Base-by-base conservation (phyloP, 2,113 vertebrate genomes). In the Meleagris gallopavo region DNA sequence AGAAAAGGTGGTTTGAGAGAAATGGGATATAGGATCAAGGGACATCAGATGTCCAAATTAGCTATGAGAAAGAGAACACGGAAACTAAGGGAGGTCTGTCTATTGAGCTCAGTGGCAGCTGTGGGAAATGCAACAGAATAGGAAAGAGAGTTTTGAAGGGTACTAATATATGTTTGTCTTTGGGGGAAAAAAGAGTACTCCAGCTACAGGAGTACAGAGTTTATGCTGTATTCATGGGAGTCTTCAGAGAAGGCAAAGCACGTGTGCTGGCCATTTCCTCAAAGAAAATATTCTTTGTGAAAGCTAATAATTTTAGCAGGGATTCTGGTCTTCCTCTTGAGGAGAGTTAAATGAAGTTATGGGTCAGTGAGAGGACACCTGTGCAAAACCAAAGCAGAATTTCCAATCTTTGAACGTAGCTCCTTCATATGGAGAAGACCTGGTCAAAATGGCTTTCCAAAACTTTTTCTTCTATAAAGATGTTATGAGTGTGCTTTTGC, bases 261-360 rank as follows among this genome's bases (percentile, higher is more conserved):
- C 8, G 76, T 94, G 90, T 93, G 80, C 73, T 95, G 94, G 92
- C 83, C 83, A 77, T 90, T 72, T 75, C 70, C 83, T 96, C 88
- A 84, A 96, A 95, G 83, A 67, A 92, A 92, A 90, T 95, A 81
- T 24, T 92, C 90, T 40, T 83, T 86, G 76, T 75, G 80, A 79
- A 81, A 90, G 73, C 80, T 81, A 90, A 65, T 92, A 95, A 95
- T 93, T 96, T 94, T 93, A 95, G 80, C 94, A 90, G 48, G 83
- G 86, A 96, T 96, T 96, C 83, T 81, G 90, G 94, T 92, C 88
- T 92, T 96, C 86, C 96, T 94, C 91, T 73, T 83, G 92, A 96
- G 95, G 73, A 92, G 90, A 92, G 83, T 94, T 90, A 90, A 95
- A 91, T 88, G 83, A 88, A 96, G 94, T 89, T 96, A 55, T 83